Evolutionary conservation across 2,888 invertebrate genomes (phyloP).

Genomic region (Nomada fabriciana): DNA sequence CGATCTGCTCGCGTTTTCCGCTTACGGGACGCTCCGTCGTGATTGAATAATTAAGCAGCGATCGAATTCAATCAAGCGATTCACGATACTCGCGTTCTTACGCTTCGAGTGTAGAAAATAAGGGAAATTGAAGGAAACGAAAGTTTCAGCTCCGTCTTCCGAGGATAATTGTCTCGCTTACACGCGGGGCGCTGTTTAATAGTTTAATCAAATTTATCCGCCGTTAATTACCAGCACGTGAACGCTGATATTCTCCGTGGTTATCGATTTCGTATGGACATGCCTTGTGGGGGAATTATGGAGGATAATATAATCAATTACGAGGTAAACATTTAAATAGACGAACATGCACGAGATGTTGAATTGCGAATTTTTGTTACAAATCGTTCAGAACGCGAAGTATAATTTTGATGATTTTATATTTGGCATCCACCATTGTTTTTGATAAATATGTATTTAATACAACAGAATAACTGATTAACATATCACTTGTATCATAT

Average conservation of each 20-base stretch:
- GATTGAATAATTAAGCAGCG: conserved; percentile 63
- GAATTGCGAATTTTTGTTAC: no score
- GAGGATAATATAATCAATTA: no score
- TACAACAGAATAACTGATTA: no score
- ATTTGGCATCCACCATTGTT: no score
- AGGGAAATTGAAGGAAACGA: neutral
- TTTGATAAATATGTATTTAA: no score
- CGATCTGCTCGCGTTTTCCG: conserved; percentile 35
- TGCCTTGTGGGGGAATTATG: no score
- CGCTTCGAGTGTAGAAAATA: no score
- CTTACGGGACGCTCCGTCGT: conserved; percentile 25
- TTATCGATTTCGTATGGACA: neutral
- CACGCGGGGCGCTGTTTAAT: conserved; percentile 15
- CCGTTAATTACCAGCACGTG: conserved; percentile 14
- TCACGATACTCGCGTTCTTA: conserved; percentile 1
- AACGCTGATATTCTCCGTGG: neutral
- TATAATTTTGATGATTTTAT: no score
- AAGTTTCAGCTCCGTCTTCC: neutral
- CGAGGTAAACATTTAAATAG: no score
- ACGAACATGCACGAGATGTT: no score
- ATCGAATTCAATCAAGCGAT: conserved; percentile 55
- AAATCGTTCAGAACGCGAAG: no score
- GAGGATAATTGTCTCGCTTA: conserved; percentile 22
- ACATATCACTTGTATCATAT: no score
- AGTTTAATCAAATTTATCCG: conserved; percentile 10